Evolutionary conservation across 2,113 vertebrate genomes (phyloP).

Genomic region (Strix uralensis): DNA sequence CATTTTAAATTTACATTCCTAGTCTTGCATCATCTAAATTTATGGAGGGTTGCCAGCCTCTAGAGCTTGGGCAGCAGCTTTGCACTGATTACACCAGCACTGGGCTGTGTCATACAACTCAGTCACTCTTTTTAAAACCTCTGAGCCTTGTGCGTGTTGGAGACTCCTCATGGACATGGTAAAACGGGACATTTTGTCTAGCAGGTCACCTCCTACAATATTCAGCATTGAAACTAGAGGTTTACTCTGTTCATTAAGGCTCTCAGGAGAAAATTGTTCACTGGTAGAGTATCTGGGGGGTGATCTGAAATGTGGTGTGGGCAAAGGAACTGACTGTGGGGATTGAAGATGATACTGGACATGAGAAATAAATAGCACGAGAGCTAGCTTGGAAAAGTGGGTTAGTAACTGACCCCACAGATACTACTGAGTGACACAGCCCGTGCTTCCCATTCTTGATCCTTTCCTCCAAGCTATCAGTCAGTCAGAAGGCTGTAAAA

Average conservation of each 20-base stretch:
- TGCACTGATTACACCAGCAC: neutral
- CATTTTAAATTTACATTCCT: neutral
- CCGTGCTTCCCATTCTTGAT: fast-evolving
- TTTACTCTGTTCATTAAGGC: neutral
- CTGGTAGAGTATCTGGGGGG: neutral
- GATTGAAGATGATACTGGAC: neutral
- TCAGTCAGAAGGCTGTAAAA: neutral
- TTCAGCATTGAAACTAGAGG: neutral
- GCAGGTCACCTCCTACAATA: neutral
- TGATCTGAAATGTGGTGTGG: neutral
- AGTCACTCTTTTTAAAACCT: neutral
- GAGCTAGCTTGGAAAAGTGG: neutral
- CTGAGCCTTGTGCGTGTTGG: neutral
- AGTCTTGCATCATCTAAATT: neutral
- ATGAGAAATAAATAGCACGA: neutral
- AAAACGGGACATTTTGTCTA: neutral
- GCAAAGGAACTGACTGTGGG: neutral
- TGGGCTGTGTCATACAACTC: neutral
- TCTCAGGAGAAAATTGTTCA: neutral
- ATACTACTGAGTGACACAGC: fast-evolving
- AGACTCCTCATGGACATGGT: fast-evolving
- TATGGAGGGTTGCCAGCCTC: neutral
- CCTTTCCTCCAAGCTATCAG: neutral
- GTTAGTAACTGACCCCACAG: neutral
- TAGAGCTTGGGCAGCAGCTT: neutral